These are phyloP conservation scores for Vidua chalybeata DNA, from an alignment of 2,113 vertebrate genomes.

Conservation along the genomic window DNA sequence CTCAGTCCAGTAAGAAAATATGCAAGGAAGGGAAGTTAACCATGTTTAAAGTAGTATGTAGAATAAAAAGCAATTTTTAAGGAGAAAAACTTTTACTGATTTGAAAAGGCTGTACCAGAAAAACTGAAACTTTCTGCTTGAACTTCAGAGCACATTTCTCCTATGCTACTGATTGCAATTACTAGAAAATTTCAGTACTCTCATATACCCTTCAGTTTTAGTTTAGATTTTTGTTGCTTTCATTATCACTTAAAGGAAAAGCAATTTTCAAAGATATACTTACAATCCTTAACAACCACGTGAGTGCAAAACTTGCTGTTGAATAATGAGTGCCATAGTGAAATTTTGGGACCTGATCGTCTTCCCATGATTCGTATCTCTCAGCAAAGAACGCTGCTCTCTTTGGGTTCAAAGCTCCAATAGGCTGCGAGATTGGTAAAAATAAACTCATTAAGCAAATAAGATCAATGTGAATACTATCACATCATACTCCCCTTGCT, in stretches of 20 bases:
- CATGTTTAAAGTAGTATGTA: neutral
- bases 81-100: neutral
- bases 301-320: conserved; percentile 93
- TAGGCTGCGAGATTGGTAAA: conserved; percentile 74
- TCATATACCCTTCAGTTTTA: neutral
- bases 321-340: conserved; percentile 99
- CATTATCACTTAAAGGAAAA: neutral
- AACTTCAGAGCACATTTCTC: neutral
- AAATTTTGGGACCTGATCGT: conserved; percentile 96
- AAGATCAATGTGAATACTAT: neutral
- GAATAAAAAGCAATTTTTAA: neutral
- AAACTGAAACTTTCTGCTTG: neutral
- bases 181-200: neutral
- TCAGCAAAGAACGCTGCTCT: conserved; percentile 94
- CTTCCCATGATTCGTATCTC: conserved; percentile 94
- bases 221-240: neutral
- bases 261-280: conserved; percentile 58
- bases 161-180: neutral
- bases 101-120: neutral
- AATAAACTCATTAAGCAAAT: neutral
- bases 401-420: conserved; percentile 97
- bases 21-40: neutral
- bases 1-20: neutral
- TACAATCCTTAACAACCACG: conserved; percentile 95
- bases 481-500: neutral